These are phyloP conservation scores for Caenorhabditis sp. DNA, from an alignment of 2,888 invertebrate genomes.

Conservation along the genomic window DNA sequence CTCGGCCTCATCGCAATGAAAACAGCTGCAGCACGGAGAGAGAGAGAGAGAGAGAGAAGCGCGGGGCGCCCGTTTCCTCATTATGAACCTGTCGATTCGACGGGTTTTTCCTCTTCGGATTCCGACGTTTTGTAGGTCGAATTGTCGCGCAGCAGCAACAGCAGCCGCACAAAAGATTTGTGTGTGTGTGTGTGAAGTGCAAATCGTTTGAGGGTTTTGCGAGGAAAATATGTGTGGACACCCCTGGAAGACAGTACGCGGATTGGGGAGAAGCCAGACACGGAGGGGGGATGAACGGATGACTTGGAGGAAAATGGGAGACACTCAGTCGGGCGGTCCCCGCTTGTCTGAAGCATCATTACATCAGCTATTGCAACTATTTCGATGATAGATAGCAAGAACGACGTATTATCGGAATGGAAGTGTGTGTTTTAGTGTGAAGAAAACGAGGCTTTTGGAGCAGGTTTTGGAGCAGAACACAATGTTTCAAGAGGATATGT, in stretches of 20 bases:
- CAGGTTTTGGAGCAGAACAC: too few species aligned
- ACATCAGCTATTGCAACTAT: conserved; percentile 39
- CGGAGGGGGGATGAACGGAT: conserved; percentile 22
- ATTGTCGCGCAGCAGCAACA: conserved; percentile 45
- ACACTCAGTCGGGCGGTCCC: conserved; percentile 15
- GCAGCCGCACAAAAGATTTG: conserved; percentile 43
- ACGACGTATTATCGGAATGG: too few species aligned
- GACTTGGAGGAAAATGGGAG: conserved; percentile 22
- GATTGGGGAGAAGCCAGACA: conserved; percentile 37
- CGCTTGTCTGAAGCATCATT: conserved; percentile 20
- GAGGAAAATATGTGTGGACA: conserved; percentile 48
- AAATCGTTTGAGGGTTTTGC: conserved; percentile 52
- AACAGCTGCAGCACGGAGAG: conserved; percentile 1
- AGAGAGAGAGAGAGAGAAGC: not conserved
- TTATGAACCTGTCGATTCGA: conserved; percentile 34
- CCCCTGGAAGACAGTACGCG: conserved; percentile 18
- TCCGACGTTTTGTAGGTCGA: conserved; percentile 46
- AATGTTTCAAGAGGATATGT: too few species aligned
- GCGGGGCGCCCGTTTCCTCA: not conserved
- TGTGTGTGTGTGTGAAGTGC: conserved; percentile 50
- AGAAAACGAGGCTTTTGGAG: too few species aligned
- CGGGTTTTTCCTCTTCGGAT: conserved; percentile 17
- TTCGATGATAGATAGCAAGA: not conserved
- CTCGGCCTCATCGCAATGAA: not conserved
- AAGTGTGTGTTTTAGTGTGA: not conserved